Evolutionary conservation across 2,888 invertebrate species (phyloP).

Genomic region (Cepaea hortensis): DNA sequence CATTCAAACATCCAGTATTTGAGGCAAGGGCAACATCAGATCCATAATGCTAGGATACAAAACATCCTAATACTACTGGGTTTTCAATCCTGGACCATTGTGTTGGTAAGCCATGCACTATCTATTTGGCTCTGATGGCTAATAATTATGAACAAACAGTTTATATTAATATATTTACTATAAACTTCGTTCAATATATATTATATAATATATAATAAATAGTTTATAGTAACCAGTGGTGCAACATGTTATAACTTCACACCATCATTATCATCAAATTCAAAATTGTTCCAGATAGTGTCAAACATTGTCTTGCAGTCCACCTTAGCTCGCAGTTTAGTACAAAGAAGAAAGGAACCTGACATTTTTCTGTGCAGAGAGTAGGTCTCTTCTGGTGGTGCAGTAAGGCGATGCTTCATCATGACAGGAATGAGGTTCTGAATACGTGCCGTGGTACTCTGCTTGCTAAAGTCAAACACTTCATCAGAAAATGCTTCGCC

Average conservation of each 20-base stretch:
- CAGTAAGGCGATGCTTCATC: slow-evolving; percentile 92
- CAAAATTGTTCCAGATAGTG: slow-evolving; percentile 85
- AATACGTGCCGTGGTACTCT: slow-evolving; percentile 87
- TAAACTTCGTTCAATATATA: too few relatives aligned
- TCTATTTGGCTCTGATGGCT: too few relatives aligned
- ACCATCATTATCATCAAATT: slow-evolving; percentile 55
- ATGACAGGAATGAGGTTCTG: slow-evolving; percentile 92
- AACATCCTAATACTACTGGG: too few relatives aligned
- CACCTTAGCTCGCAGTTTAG: slow-evolving; percentile 88
- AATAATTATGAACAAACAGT: too few relatives aligned
- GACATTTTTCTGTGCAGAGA: slow-evolving; percentile 97
- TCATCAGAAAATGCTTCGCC: slow-evolving; percentile 92
- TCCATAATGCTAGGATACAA: too few relatives aligned
- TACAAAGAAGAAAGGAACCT: slow-evolving; percentile 93
- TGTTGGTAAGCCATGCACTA: too few relatives aligned
- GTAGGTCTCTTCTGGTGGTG: slow-evolving; percentile 98
- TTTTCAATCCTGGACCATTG: too few relatives aligned
- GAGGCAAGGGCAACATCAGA: too few relatives aligned
- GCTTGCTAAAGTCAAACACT: slow-evolving; percentile 92
- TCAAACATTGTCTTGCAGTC: slow-evolving; percentile 90
- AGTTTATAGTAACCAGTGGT: too few relatives aligned
- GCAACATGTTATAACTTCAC: slow-evolving; percentile 1
- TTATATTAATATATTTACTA: too few relatives aligned
- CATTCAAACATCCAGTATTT: too few relatives aligned
- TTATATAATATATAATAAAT: too few relatives aligned